These are phyloP conservation scores for Chloroceryle amazona DNA, from an alignment of 2,797 vertebrate genomes.

Conservation along the genomic window DNA sequence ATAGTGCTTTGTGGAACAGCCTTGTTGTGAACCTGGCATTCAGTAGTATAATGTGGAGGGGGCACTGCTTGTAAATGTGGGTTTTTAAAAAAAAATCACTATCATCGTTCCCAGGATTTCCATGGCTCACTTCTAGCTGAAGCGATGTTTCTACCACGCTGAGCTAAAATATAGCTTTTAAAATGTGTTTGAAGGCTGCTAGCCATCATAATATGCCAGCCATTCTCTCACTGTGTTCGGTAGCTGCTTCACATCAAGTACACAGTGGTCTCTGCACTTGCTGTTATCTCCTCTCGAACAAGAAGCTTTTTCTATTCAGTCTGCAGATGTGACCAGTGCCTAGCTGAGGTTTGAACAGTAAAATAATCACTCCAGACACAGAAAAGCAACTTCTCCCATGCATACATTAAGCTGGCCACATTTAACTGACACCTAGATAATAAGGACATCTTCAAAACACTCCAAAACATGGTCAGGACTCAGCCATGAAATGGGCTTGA, in stretches of 20 bases:
- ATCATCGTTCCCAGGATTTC: background rate
- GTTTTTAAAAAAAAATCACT: background rate
- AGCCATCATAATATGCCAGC: background rate
- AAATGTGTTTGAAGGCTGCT: slow-evolving; percentile 26
- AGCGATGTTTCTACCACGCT: background rate
- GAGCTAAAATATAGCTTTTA: slow-evolving; percentile 29
- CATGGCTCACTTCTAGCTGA: background rate
- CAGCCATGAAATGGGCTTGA: slow-evolving; percentile 44
- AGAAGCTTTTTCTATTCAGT: background rate
- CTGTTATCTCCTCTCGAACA: background rate
- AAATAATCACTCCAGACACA: background rate
- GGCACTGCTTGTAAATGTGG: background rate
- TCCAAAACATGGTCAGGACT: slow-evolving; percentile 63
- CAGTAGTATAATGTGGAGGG: background rate
- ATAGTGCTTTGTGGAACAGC: background rate
- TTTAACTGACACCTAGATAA: slow-evolving; percentile 68
- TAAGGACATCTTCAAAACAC: slow-evolving; percentile 67
- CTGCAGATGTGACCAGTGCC: background rate
- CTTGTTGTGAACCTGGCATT: background rate
- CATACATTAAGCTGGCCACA: slow-evolving; percentile 28
- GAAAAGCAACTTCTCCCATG: background rate
- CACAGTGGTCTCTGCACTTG: background rate
- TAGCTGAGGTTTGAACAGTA: background rate
- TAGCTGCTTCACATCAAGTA: slow-evolving; percentile 11
- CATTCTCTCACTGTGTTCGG: background rate